Base-by-base conservation (phyloP, 2,888 invertebrate genomes). In the Drosophila suboccidentalis region DNA sequence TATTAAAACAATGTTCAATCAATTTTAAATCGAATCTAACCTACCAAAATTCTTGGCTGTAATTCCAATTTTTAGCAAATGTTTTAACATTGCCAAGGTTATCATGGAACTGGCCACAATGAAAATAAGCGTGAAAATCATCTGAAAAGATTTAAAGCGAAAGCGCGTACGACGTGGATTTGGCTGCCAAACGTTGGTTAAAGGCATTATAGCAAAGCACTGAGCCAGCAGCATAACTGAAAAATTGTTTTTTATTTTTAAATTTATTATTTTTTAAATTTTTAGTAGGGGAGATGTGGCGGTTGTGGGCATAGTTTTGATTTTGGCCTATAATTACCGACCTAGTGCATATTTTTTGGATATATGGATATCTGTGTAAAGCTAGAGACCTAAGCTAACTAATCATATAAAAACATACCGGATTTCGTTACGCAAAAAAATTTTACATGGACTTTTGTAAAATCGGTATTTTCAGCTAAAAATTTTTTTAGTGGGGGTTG, bases 121-220 rank as follows among this genome's bases (percentile, higher is more conserved):
- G 38, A 91, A 91, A 0, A 78, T 0, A 10, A 89, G 0, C 0
- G 91, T 79, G 3, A 74, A 22, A 3, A 92, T 3, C 63, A 90
- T 82, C 57, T 79, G 87, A 2, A 86, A 2, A 0, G 92, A 90
- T 55, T 79, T 89, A 5, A 89, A 72, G 5, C 86, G 68, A 55
- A 92, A 92, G 1, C 81, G 82, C 11, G 92, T 36, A 11, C 78
- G 71, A 17, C 86, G 85, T 0, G 92, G 92, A 82, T 94, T 93
- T 0, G 91, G 60, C 2, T 91, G 91, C 38, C 88, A 90, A 1
- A 94, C 81, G 1, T 94, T 94, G 53, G 89, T 83, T 0, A 94
- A 92, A 0, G 94, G 94, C 91, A 95, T 92, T 39, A 94, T 65
- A 3, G 93, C 93, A 68, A 94, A 94, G 39, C 92, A 93, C 82